Conservation (phyloP, 2,888 invertebrate genomes). For the Tiliacea aurago region DNA sequence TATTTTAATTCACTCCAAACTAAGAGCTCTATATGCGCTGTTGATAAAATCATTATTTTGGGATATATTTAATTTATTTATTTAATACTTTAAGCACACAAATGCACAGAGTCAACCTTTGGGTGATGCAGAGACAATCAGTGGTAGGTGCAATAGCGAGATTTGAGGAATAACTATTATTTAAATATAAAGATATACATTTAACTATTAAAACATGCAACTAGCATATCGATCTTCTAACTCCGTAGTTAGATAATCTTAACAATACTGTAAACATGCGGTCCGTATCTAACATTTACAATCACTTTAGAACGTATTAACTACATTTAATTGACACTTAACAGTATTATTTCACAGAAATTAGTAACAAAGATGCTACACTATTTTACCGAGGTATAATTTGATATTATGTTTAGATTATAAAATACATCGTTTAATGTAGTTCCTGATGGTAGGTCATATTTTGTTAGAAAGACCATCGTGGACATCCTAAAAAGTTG, state of each 20-base stretch:
- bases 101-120: too few relatives aligned
- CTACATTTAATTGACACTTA: constrained; percentile 40
- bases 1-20: constrained; percentile 8
- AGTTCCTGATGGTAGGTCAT: not conserved
- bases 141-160: too few relatives aligned
- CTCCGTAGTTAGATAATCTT: constrained; percentile 16
- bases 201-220: not conserved
- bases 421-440: not conserved
- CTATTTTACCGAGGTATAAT: not conserved
- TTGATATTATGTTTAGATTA: not conserved
- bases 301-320: constrained; percentile 31
- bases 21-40: not conserved
- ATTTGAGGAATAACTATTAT: too few relatives aligned
- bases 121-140: too few relatives aligned
- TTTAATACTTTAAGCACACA: too few relatives aligned
- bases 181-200: too few relatives aligned
- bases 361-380: not conserved
- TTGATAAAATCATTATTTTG: constrained; percentile 12
- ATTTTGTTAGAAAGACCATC: not conserved
- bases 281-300: constrained; percentile 27
- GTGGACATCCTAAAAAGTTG: not conserved
- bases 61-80: not conserved
- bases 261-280: constrained; percentile 25
- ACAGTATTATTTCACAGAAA: constrained; percentile 18
- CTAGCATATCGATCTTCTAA: constrained; percentile 9